A percentile compares a stretch with the other conserved stretches of the same genome.
phyloP scores from a whole-genome alignment of 2,797 vertebrate genomes.

The Xerus rutilus region DNA sequence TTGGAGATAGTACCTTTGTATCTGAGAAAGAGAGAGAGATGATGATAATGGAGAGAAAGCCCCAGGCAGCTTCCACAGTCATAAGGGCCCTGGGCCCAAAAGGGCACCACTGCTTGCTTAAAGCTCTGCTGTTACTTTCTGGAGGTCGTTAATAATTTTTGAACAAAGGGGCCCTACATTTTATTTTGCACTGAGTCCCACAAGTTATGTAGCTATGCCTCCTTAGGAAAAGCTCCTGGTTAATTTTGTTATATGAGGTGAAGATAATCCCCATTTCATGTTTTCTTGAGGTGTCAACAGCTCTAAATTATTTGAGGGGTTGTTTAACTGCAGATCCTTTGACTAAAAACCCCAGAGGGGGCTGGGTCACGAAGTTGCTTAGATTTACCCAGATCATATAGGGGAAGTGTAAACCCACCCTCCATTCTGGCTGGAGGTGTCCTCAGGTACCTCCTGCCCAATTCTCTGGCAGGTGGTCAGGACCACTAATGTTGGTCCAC shows the following conservation, averaged over 20 bases:
- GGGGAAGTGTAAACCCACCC: not conserved
- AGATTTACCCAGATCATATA: not conserved
- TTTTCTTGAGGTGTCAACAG: conserved; percentile 3
- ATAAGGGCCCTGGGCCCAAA: not conserved
- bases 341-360: not conserved
- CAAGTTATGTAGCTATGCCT: not conserved
- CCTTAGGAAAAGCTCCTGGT: not conserved
- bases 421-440: not conserved
- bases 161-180: not conserved
- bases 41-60: not conserved
- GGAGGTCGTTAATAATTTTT: not conserved
- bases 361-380: not conserved
- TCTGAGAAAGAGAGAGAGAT: not conserved
- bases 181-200: not conserved
- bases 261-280: not conserved
- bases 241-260: not conserved
- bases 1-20: not conserved
- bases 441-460: not conserved
- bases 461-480: not conserved
- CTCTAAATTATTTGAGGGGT: not conserved
- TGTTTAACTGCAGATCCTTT: not conserved
- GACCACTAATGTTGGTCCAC: not conserved
- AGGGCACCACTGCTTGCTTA: not conserved
- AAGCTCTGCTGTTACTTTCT: not conserved
- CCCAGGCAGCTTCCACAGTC: too few species aligned